Evolutionary conservation across 2,113 vertebrate species (phyloP).

Genomic region (Lycaon pictus): DNA sequence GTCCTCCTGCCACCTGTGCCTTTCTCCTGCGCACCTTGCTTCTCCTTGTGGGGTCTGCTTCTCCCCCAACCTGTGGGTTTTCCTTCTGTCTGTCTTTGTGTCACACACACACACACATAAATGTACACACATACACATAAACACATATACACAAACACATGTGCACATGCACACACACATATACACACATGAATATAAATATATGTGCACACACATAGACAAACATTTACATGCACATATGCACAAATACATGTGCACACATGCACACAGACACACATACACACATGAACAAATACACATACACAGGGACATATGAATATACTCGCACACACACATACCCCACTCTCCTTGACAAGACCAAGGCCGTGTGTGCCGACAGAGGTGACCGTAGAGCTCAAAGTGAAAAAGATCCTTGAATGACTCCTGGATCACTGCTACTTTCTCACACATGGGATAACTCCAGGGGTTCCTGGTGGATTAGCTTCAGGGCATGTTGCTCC

Average conservation of each 20-base stretch:
- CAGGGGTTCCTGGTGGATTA: neutral
- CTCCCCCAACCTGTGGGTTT: fast-evolving
- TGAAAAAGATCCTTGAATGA: too few relatives aligned
- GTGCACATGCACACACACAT: too few relatives aligned
- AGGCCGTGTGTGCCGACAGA: neutral
- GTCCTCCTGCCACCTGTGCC: neutral
- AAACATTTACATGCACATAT: neutral
- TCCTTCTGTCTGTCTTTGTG: neutral
- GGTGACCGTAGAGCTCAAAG: neutral
- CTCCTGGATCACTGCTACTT: neutral
- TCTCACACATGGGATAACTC: neutral
- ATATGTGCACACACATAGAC: too few relatives aligned
- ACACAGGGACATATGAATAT: too few relatives aligned
- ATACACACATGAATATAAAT: too few relatives aligned
- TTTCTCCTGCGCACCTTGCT: fast-evolving
- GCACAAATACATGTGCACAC: neutral
- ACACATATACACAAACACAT: neutral
- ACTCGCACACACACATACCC: neutral
- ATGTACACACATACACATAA: too few relatives aligned
- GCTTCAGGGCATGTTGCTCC: fast-evolving
- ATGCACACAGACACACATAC: too few relatives aligned
- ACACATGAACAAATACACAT: neutral
- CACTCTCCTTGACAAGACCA: too few relatives aligned
- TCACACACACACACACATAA: neutral
- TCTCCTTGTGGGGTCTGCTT: too few relatives aligned